These are phyloP conservation scores for Octonoba sinensis DNA, from an alignment of 2,888 invertebrate genomes.

Conservation along the genomic window DNA sequence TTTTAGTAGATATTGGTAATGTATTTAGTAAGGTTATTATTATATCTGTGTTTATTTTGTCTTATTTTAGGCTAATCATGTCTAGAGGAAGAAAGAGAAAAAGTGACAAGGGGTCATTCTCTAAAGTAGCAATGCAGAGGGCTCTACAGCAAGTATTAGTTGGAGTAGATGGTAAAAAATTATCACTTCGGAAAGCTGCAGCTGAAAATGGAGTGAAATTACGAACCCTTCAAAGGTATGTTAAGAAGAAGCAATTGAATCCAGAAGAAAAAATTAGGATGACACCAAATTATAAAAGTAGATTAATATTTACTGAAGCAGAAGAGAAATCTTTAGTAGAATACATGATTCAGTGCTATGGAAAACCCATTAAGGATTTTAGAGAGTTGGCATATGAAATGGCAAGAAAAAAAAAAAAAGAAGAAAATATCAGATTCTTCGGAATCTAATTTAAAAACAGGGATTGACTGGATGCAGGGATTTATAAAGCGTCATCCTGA, in stretches of 20 bases:
- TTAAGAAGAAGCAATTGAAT: constrained; percentile 5
- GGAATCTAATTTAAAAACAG: constrained; percentile 10
- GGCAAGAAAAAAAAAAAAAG: not conserved
- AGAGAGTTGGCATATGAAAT: constrained; percentile 4
- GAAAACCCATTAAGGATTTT: constrained; percentile 8
- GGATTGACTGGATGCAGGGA: constrained; percentile 15
- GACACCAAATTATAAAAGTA: constrained; percentile 3
- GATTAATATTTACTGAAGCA: constrained; percentile 11
- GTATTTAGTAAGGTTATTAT: constrained; percentile 4
- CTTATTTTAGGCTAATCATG: constrained; percentile 6
- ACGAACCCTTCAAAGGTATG: constrained; percentile 10
- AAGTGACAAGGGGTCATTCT: constrained; percentile 5
- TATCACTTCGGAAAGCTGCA: constrained; percentile 6
- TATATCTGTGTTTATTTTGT: too few relatives aligned
- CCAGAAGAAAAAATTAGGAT: constrained; percentile 5
- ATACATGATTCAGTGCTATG: not conserved
- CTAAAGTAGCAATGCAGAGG: constrained; percentile 4
- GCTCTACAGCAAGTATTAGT: constrained; percentile 6
- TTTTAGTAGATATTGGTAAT: constrained; percentile 5
- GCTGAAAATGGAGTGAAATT: constrained; percentile 7
- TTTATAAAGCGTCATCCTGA: constrained; percentile 10
- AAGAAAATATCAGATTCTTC: constrained; percentile 6
- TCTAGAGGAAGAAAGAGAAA: constrained; percentile 10
- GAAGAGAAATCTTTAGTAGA: constrained; percentile 10
- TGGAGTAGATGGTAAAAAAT: constrained; percentile 3